Evolutionary conservation across 2,113 vertebrate genomes (phyloP), one percentile per base, ranked within the genome.

Genomic region (Etia nguti): DNA sequence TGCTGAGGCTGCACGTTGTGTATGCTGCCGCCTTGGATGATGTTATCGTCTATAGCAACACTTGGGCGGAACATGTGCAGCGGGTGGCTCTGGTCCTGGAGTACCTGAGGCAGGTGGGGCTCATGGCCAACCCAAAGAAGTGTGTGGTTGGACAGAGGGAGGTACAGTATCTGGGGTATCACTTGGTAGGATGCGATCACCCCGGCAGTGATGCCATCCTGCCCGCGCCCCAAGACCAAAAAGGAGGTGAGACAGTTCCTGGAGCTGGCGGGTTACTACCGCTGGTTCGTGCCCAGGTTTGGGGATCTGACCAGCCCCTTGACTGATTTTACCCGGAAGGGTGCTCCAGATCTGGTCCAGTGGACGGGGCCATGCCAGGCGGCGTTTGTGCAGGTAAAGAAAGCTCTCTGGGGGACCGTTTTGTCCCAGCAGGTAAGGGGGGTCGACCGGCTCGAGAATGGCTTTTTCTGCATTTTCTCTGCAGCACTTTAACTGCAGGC

Each of bases 201-300:
- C n/a, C n/a, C n/a, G n/a, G n/a, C n/a, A n/a, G n/a, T n/a, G n/a
- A n/a, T n/a, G n/a, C n/a, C n/a, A n/a, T n/a, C n/a, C n/a, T n/a
- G n/a, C n/a, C n/a, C n/a, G n/a, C n/a, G n/a, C n/a, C n/a, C n/a
- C 52, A 22, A 55, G 3, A 55, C 52, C 52, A 55, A 55, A 55
- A 22, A 55, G 10, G 52, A 55, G 22, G 52, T 12, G 52, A 55
- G 52, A 22, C 10, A 1, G 52, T 55, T 22, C n/a, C 52, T 55
- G 52, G 10, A 10, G 22, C 22, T 55, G 52, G 52, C 1, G 1
- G 52, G 3, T 55, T 4, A 22, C 0, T 55, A 55, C 22, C 52
- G n/a, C n/a, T n/a, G n/a, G n/a, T n/a, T n/a, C n/a, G n/a, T n/a
- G n/a, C n/a, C n/a, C n/a, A n/a, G n/a, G n/a, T n/a, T n/a, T n/a